A percentile compares a stretch with the other conserved stretches of the same genome.
These are phyloP conservation scores for Festucalex cinctus DNA, from an alignment of 2,113 vertebrate species.

Conservation along the genomic window DNA sequence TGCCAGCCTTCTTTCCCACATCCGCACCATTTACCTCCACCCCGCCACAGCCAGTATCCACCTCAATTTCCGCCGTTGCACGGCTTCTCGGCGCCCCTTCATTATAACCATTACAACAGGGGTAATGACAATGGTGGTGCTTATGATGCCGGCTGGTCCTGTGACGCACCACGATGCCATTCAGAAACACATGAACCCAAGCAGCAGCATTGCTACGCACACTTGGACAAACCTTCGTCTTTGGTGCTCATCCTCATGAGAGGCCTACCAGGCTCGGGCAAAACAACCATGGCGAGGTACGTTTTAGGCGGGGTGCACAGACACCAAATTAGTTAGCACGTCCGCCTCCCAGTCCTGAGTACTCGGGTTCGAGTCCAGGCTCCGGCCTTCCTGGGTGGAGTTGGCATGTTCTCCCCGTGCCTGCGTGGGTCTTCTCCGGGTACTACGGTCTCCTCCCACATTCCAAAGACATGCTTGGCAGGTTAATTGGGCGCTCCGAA, in stretches of 20 bases:
- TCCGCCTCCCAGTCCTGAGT: too few species aligned
- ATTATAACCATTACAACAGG: slow-evolving; percentile 2
- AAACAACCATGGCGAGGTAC: slow-evolving; percentile 69
- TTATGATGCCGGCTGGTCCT: slow-evolving; percentile 4
- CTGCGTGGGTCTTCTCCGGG: too few species aligned
- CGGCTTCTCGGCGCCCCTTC: slow-evolving; percentile 11
- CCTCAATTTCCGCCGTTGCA: neutral
- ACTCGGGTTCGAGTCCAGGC: too few species aligned
- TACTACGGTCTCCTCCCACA: too few species aligned
- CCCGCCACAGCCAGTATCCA: neutral
- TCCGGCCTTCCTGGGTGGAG: too few species aligned
- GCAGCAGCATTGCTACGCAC: slow-evolving; percentile 3
- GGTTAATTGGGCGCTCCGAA: too few species aligned
- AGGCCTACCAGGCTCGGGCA: slow-evolving; percentile 75
- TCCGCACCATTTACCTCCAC: slow-evolving; percentile 12
- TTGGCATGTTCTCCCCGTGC: too few species aligned
- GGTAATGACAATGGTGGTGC: neutral
- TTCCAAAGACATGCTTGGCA: too few species aligned
- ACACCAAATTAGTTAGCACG: too few species aligned
- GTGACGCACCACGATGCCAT: slow-evolving; percentile 11
- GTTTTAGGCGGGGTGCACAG: too few species aligned
- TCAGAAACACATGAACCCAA: slow-evolving; percentile 16
- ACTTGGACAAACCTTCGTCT: neutral
- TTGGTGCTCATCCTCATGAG: slow-evolving; percentile 70
- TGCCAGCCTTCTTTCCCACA: slow-evolving; percentile 23